Base-by-base conservation (phyloP, 2,888 invertebrate genomes). In the Petrophora chlorosata region DNA sequence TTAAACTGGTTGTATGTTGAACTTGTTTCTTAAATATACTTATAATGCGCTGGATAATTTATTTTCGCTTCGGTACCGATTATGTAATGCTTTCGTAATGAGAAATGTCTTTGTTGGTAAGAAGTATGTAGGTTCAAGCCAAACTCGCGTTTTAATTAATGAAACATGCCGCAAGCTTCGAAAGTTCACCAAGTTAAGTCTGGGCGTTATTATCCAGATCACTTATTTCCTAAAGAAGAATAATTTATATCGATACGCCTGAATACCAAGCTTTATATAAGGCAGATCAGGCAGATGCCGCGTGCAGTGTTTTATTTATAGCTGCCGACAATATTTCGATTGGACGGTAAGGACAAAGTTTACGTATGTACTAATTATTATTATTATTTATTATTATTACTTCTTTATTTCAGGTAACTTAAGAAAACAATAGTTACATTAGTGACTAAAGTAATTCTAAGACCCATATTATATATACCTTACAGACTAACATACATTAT, bases 21-120 rank as follows among this genome's bases (percentile, higher is more conserved):
- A 59, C 54, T 54, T 56, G 59, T 59, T 59, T 54, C 49, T 53
- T 16, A 36, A 29, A 40, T 29, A n/a, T 14, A 10, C n/a, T 34
- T 22, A 16, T 15, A 30, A 30, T 30, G 34, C 17, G 28, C 15
- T 33, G 38, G 35, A 47, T 34, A 47, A 36, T 41, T 41, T 40
- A 10, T 46, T 3, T 13, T 16, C 23, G 35, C 23, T 48, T 33
- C 28, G 16, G 29, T 22, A 38, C 26, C 15, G 15, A 28, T 47
- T 19, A 43, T 43, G 49, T 33, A 43, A 49, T 38, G 17, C 10
- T 30, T 36, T 32, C 42, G 36, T 42, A 32, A 34, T 22, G 10
- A 26, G 25, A 39, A 34, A 41, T 14, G 25, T 30, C 36, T 36
- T 41, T 35, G 35, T 47, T 23, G 9, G 17, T n/a, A 32, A 26